Conservation (phyloP, 64 coral and sea anemone genomes). For the Pachyseris speciosa region DNA sequence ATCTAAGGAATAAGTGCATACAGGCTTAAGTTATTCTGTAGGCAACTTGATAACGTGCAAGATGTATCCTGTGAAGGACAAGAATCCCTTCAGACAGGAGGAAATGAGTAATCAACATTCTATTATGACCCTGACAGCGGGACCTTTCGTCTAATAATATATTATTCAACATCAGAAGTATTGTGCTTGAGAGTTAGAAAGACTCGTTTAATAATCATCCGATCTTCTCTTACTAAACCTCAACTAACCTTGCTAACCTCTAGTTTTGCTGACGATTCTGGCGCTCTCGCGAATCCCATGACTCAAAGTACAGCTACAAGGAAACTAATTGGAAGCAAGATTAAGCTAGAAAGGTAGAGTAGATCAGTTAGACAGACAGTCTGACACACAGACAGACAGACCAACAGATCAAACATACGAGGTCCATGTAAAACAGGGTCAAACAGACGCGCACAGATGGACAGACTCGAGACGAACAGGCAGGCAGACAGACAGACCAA, state of each 20-base stretch:
- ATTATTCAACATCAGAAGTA: too few relatives aligned
- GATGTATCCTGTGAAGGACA: too few relatives aligned
- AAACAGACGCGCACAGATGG: background rate
- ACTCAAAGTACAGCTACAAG: conserved; percentile 1
- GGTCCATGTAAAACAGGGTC: background rate
- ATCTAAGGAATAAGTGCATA: too few relatives aligned
- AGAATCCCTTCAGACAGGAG: too few relatives aligned
- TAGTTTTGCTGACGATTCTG: conserved; percentile 42
- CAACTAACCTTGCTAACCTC: conserved; percentile 7
- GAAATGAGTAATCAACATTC: too few relatives aligned
- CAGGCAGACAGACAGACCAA: background rate
- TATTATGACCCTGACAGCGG: too few relatives aligned
- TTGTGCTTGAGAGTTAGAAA: too few relatives aligned
- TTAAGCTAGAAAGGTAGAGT: conserved; percentile 42
- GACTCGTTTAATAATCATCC: background rate
- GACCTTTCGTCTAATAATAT: too few relatives aligned
- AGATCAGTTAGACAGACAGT: background rate
- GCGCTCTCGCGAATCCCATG: conserved; percentile 15
- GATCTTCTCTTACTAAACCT: background rate
- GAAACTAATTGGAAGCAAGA: background rate
- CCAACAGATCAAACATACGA: background rate
- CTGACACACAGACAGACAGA: background rate
- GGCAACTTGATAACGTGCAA: too few relatives aligned
- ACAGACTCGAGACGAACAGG: background rate
- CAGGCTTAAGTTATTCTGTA: too few relatives aligned